Conservation (phyloP, 1,140 invertebrate species). For the Fragariocoptes setiger region DNA sequence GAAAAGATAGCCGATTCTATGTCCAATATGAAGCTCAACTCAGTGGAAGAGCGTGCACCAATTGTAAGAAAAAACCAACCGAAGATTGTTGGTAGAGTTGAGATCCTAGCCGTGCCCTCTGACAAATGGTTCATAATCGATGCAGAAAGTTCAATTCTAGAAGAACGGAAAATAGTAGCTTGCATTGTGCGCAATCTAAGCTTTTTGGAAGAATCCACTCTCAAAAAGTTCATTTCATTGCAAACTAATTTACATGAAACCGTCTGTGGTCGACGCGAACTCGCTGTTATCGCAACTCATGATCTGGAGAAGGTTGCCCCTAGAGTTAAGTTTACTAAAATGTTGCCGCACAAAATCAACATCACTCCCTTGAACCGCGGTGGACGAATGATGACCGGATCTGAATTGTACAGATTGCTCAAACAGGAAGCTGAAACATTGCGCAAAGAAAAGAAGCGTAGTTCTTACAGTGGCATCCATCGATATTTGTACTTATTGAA, state of each 20-base stretch:
- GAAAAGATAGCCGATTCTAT: not conserved
- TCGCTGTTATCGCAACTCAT: slow-evolving; percentile 46
- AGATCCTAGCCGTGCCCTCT: not conserved
- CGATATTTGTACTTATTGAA: slow-evolving; percentile 45
- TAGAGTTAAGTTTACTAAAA: slow-evolving; percentile 19
- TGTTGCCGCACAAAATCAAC: slow-evolving; percentile 12
- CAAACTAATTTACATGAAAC: slow-evolving; percentile 37
- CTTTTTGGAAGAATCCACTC: slow-evolving; percentile 23
- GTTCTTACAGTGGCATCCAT: slow-evolving; percentile 40
- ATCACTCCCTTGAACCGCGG: slow-evolving; percentile 29
- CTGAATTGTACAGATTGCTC: slow-evolving; percentile 29
- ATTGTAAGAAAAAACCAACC: not conserved
- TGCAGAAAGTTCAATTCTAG: slow-evolving; percentile 2
- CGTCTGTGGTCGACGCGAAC: slow-evolving; percentile 37
- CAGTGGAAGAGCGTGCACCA: not conserved
- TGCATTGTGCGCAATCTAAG: slow-evolving; percentile 32
- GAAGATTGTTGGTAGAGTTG: not conserved
- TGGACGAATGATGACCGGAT: slow-evolving; percentile 25
- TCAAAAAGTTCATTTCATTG: slow-evolving; percentile 42
- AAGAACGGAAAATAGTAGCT: slow-evolving; percentile 24
- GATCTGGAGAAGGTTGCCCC: slow-evolving; percentile 30
- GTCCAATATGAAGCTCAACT: not conserved
- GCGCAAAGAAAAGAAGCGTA: slow-evolving; percentile 39
- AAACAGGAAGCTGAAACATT: slow-evolving; percentile 30
- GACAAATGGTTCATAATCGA: slow-evolving; percentile 4